Base-by-base conservation (phyloP, 2,888 invertebrate species). In the Gerris lacustris region DNA sequence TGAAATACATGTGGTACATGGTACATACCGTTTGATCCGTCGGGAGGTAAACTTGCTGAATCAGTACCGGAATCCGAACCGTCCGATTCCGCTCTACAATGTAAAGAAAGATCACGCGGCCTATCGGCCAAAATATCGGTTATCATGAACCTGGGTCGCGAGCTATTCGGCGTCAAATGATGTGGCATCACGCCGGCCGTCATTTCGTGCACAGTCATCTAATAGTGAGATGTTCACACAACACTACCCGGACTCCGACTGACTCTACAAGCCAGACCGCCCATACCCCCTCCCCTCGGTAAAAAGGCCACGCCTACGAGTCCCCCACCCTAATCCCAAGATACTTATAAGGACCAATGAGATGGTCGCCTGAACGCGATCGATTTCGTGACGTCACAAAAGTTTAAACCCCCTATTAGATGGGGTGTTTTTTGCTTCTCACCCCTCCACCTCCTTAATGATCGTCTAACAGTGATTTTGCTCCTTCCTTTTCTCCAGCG, bases 81-180 rank as follows among this genome's bases (percentile, higher is more conserved):
- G 64, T 64, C 64, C 15, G 64, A 64, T 9, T 64, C 64, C 9
- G 64, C 18, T 64, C 82, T 72, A 80, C 82, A 77, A 75, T 83
- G 83, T 66, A 83, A 78, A n/a, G 82, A 82, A 70, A 84, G 77
- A 76, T 85, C 85, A 76, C 86, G 82, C 74, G 83, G 86, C 77
- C 80, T 85, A 79, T 84, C 76, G 80, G 85, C 79, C 76, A 93
- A 84, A 78, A 93, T 93, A 81, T 93, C 93, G 77, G 91, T 92
- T 82, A 93, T 93, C 91, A 93, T 92, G 83, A 93, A 93, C 76
- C 92, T 83, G 73, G 92, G 91, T 77, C 91, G 85, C 69, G 88
- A 87, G 75, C 87, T 86, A 82, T 79, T 79, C 64, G 18, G 18
- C 45, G 80, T 79, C 62, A 73, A 74, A 71, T 82, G 86, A 80